Percentiles rank a stretch among this genome's conserved stretches.
These are phyloP conservation scores for Crepidodera aurea DNA, from an alignment of 2,888 invertebrate species.

Conservation along the genomic window DNA sequence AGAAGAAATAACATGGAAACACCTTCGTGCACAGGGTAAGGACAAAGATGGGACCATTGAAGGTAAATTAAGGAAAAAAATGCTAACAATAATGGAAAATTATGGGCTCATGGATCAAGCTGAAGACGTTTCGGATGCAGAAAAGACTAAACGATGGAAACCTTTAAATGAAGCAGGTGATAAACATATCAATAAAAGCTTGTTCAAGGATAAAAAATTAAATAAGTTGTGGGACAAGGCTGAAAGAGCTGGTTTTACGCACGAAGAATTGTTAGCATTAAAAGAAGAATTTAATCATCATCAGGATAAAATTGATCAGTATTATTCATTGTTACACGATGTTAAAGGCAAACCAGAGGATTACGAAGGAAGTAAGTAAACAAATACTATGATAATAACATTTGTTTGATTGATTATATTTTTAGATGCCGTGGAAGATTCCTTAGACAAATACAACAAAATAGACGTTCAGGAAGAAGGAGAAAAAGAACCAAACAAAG, in stretches of 20 bases:
- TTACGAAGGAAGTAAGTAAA: slow-evolving; percentile 70
- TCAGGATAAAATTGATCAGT: slow-evolving; percentile 92
- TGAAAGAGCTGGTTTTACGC: slow-evolving; percentile 84
- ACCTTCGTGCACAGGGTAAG: slow-evolving; percentile 79
- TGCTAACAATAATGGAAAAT: slow-evolving; percentile 82
- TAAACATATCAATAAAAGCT: slow-evolving; percentile 73
- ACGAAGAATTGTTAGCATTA: slow-evolving; percentile 81
- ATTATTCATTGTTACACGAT: slow-evolving; percentile 79
- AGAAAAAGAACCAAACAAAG: slow-evolving; percentile 65
- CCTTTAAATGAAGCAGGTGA: slow-evolving; percentile 63
- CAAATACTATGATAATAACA: slow-evolving; percentile 3
- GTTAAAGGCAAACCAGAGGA: slow-evolving; percentile 69
- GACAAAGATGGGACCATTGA: slow-evolving; percentile 89
- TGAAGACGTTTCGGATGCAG: slow-evolving; percentile 71
- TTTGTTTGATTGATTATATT: slow-evolving; percentile 18
- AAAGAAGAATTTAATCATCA: slow-evolving; percentile 92
- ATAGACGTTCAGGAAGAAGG: slow-evolving; percentile 67
- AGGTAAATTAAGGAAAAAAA: slow-evolving; percentile 79
- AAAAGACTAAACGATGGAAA: slow-evolving; percentile 67
- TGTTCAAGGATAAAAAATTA: slow-evolving; percentile 90
- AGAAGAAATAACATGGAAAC: slow-evolving; percentile 86
- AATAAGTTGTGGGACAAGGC: slow-evolving; percentile 92
- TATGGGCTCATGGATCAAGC: slow-evolving; percentile 84
- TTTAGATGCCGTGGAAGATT: slow-evolving; percentile 77
- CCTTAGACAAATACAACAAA: slow-evolving; percentile 76